Evolutionary conservation across 2,888 invertebrate species (phyloP).

Genomic region (Podabrus alpinus): DNA sequence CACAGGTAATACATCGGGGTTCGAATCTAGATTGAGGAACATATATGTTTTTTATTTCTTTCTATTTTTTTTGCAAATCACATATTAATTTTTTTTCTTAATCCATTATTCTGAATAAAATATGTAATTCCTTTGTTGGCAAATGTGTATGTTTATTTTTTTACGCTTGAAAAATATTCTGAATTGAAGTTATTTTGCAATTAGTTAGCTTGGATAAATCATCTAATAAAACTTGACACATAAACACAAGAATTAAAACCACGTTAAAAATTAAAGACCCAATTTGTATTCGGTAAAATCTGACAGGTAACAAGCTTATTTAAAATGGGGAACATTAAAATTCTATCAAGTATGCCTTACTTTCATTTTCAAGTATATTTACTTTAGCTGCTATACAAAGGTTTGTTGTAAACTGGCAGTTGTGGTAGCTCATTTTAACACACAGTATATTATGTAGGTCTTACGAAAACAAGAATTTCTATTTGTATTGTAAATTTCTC

Average conservation of each 20-base stretch:
- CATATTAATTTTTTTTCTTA: no score
- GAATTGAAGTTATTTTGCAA: not conserved
- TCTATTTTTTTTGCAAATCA: no score
- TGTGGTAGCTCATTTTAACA: not conserved
- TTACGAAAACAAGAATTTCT: not conserved
- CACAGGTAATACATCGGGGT: no score
- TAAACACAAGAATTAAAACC: not conserved
- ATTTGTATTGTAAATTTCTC: not conserved
- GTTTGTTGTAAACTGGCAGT: not conserved
- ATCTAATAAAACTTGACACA: conserved; percentile 16
- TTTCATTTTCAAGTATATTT: not conserved
- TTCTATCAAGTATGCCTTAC: not conserved
- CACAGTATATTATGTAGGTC: not conserved
- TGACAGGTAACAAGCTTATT: conserved; percentile 16
- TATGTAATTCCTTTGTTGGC: no score
- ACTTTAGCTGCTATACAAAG: not conserved
- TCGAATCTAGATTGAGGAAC: no score
- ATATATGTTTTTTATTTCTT: no score
- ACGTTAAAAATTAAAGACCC: conserved; percentile 20
- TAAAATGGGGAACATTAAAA: conserved; percentile 6
- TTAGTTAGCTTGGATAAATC: not conserved
- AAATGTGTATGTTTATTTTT: not conserved
- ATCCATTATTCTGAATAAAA: no score
- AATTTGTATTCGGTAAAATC: conserved; percentile 19
- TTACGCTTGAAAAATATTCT: not conserved